Conservation (phyloP, 1,140 invertebrate genomes). For the Dendroctonus ponderosae region DNA sequence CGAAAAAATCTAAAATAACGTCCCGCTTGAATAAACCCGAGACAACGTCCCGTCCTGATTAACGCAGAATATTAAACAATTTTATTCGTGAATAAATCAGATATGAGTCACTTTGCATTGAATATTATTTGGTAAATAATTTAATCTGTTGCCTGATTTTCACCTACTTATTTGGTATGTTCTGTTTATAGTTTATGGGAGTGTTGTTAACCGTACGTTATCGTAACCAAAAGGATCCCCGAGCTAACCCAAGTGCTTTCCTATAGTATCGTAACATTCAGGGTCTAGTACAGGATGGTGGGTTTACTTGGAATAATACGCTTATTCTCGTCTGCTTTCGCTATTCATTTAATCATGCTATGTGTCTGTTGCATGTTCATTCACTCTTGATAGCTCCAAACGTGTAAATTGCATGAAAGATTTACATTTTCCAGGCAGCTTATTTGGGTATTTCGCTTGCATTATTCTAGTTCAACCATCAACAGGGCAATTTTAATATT, state of each 20-base stretch:
- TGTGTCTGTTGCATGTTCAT: neutral
- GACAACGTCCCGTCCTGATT: no score
- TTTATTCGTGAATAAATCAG: no score
- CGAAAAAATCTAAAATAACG: no score
- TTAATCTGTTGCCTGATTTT: no score
- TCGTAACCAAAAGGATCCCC: slow-evolving; percentile 96
- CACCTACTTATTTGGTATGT: slow-evolving; percentile 44
- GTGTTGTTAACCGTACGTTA: slow-evolving; percentile 95
- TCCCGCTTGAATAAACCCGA: no score
- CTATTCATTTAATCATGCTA: neutral
- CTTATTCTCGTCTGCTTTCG: neutral
- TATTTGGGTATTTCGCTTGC: neutral
- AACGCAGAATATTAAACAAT: no score
- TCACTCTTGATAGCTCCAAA: neutral
- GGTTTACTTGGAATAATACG: slow-evolving; percentile 30
- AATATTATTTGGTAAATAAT: no score
- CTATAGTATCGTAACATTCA: slow-evolving; percentile 67
- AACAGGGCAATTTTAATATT: slow-evolving; percentile 1
- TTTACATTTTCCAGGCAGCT: no score
- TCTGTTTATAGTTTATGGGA: slow-evolving; percentile 83
- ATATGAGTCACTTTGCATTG: no score
- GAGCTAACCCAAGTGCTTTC: slow-evolving; percentile 94
- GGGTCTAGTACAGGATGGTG: slow-evolving; percentile 48
- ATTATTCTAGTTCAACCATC: neutral
- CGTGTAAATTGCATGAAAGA: neutral